Percentiles rank a stretch among this genome's conserved stretches.
phyloP scores from a whole-genome alignment of 2,888 invertebrate species.

The Caenorhabditis sp. region DNA sequence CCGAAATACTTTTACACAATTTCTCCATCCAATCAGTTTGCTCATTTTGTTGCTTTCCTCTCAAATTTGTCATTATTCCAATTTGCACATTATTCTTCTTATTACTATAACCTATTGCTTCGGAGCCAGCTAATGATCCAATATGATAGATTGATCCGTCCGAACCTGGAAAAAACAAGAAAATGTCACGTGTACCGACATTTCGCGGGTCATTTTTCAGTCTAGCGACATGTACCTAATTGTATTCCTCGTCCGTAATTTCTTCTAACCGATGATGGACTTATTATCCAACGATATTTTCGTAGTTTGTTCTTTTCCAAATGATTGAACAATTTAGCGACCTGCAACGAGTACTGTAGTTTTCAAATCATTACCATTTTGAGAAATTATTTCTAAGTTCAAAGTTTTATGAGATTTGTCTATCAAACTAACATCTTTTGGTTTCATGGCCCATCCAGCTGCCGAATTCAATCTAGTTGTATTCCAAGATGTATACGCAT shows the following conservation, averaged over 20 bases:
- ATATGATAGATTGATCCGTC: conserved; percentile 53
- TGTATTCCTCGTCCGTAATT: conserved; percentile 55
- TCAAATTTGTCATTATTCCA: conserved; percentile 41
- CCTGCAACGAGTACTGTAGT: background rate
- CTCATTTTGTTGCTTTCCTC: conserved; percentile 47
- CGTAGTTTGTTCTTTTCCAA: conserved; percentile 32
- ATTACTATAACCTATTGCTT: conserved; percentile 45
- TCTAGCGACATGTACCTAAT: no score
- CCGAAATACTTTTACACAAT: conserved; percentile 34
- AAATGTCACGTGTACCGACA: no score
- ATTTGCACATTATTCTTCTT: conserved; percentile 42
- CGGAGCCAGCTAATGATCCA: conserved; percentile 53
- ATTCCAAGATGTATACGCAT: conserved; percentile 59
- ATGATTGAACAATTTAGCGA: conserved; percentile 37
- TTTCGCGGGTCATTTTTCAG: no score
- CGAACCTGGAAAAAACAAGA: background rate
- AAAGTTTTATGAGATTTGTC: no score
- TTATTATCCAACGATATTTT: conserved; percentile 34
- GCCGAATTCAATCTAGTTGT: conserved; percentile 51
- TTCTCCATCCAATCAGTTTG: conserved; percentile 52
- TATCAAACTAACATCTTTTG: conserved; percentile 32
- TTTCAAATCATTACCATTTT: background rate
- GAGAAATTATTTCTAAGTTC: background rate
- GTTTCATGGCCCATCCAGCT: conserved; percentile 58
- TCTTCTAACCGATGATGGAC: conserved; percentile 34